Percentiles rank a stretch among this genome's conserved stretches.
Conservation (phyloP, 2,797 vertebrate species). For the Iguana delicatissima region DNA sequence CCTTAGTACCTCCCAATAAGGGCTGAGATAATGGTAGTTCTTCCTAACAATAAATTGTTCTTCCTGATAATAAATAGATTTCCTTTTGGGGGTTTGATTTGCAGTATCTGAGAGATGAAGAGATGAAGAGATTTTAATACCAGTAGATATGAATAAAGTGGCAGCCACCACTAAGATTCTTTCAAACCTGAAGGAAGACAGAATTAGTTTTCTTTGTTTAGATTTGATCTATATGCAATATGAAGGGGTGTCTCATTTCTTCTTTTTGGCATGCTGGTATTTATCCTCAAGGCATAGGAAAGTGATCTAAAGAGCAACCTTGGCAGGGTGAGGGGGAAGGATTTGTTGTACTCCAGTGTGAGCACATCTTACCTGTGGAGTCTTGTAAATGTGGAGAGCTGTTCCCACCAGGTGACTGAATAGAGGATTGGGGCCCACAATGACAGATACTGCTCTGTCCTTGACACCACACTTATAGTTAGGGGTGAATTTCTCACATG, state of each 20-base stretch:
- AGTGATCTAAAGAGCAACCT: neutral
- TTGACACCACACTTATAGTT: constrained; percentile 15
- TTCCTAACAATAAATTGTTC: too few relatives aligned
- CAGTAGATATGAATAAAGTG: too few relatives aligned
- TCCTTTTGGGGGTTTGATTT: too few relatives aligned
- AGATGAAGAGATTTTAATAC: too few relatives aligned
- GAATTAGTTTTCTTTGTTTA: neutral
- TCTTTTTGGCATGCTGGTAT: neutral
- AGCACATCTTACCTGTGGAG: neutral
- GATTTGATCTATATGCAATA: neutral
- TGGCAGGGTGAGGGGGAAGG: too few relatives aligned
- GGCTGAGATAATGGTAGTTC: too few relatives aligned
- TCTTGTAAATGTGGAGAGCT: neutral
- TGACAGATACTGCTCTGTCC: neutral
- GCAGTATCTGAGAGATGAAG: too few relatives aligned
- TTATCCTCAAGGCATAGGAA: neutral
- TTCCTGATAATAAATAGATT: too few relatives aligned
- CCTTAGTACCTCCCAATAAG: too few relatives aligned
- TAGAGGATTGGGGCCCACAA: neutral
- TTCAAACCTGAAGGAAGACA: too few relatives aligned
- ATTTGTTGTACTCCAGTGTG: too few relatives aligned
- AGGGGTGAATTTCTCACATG: neutral
- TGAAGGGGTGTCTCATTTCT: neutral
- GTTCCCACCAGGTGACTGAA: neutral
- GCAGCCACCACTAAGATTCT: too few relatives aligned